Evolutionary conservation across 2,888 invertebrate genomes (phyloP), one percentile per base, ranked within the genome.

Genomic region (Hoplodrina ambigua): DNA sequence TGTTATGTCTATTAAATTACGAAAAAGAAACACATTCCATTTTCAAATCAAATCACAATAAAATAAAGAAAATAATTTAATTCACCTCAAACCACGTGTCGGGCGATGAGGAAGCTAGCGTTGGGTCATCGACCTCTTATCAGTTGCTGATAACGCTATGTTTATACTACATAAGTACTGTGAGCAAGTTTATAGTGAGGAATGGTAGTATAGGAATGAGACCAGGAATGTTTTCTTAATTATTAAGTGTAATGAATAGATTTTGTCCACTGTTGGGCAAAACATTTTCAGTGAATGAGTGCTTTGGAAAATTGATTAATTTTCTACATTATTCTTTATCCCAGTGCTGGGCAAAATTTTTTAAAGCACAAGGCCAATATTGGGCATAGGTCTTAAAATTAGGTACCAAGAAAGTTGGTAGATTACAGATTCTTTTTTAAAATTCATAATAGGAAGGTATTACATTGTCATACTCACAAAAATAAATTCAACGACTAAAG

Each of bases 51-150:
- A 44, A 70, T 66, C 72, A 62, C 33, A 72, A 33, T 55, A 20
- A 55, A 68, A 69, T 59, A 70, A 66, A 61, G 19, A 44, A 78
- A 79, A 63, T 1, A 57, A 74, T 73, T 61, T 19, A 75, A 79
- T 83, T 83, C 81, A 87, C 86, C 86, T 86, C 49, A n/a, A 60
- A 85, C 79, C 89, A 86, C 89, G 90, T 90, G 90, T 85, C 67
- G 59, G 65, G 58, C 73, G 75, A 89, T 86, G 79, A 90, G 92
- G 91, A 90, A 91, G 88, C 86, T 69, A 81, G 72, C 58, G 61
- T 66, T 81, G 83, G 91, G 89, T 92, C 91, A 90, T 87, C 86
- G 88, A 78, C 87, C 90, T 65, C 80, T 91, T 94, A 94, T 94
- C 94, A 90, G 75, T 65, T 63, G 44, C 79, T 89, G 93, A 94